Evolutionary conservation across 2,113 vertebrate genomes (phyloP), one percentile per base, ranked within the genome.

Genomic region (Halichoerus grypus): DNA sequence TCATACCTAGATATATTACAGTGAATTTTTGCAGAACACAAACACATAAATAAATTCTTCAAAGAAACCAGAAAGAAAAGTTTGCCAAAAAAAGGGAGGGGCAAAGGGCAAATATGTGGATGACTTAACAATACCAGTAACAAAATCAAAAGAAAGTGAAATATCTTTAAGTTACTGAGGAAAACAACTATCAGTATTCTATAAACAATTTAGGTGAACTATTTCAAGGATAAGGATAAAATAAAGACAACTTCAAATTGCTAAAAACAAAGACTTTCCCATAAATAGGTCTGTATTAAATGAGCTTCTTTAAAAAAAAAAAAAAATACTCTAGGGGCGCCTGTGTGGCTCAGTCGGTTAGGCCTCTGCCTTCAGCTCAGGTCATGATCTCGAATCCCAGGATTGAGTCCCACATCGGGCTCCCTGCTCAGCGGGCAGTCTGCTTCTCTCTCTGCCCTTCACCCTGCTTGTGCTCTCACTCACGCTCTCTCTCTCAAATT

Each of bases 61-160:
- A n/a, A 89, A 95, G 13, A 51, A 94, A 71, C 5, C 42, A 67
- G n/a, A 46, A 19, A 33, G 7, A 67, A 87, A 4, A 76, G 3
- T 71, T 80, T 69, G 11, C 15, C 65, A 63, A 14, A 36, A 71
- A 83, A 6, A 49, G 76, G 46, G 46, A 94, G 55, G 33, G 19
- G 21, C 14, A 83, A 77, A 83, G 49, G 18, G 13, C 55, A 71
- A 61, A 55, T 61, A 26, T 71, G 39, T 79, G 42, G 18, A 31
- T 87, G 36, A 22, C 21, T 71, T n/a, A 5, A 7, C 49, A 69
- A 86, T 3, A 63, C 26, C 13, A 80, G 51, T 19, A 83, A 57
- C 28, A 92, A 88, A 84, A 80, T 22, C 28, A 92, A 92, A 55
- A 83, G 36, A 81, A 16, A 71, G 12, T 92, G 8, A 88, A 92